Conservation (phyloP, 2,888 invertebrate genomes). For the Amphipyra berbera region DNA sequence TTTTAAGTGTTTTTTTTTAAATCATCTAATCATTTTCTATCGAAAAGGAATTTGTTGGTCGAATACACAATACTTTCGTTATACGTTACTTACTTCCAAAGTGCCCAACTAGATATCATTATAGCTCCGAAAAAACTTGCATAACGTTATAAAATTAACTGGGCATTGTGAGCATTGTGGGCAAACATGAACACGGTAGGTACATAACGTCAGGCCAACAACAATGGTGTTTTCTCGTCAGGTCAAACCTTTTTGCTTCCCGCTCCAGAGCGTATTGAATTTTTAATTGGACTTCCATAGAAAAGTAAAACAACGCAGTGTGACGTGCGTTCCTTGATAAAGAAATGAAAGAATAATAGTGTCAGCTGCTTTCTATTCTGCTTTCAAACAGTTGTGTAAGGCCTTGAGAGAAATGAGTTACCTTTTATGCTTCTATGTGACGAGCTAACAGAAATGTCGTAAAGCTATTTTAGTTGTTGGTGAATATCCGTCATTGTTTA, state of each 20-base stretch:
- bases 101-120: background rate
- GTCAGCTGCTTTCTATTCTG: conserved; percentile 26
- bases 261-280: conserved; percentile 47
- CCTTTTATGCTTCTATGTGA: background rate
- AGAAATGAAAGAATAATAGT: conserved; percentile 35
- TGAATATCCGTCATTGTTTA: too few species aligned
- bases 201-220: conserved; percentile 21
- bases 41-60: too few species aligned
- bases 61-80: too few species aligned
- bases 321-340: conserved; percentile 24
- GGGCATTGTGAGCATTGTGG: conserved; percentile 29
- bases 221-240: conserved; percentile 53
- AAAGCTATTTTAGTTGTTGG: too few species aligned
- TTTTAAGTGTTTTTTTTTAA: too few species aligned
- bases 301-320: conserved; percentile 40
- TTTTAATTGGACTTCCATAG: conserved; percentile 53
- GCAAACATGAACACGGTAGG: conserved; percentile 9
- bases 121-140: background rate
- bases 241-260: conserved; percentile 49
- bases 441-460: background rate
- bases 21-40: too few species aligned
- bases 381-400: conserved; percentile 20
- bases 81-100: too few species aligned
- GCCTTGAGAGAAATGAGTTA: conserved; percentile 38
- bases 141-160: conserved; percentile 27